phyloP scores from a whole-genome alignment of 1,140 invertebrate species.

The Idris sp. region DNA sequence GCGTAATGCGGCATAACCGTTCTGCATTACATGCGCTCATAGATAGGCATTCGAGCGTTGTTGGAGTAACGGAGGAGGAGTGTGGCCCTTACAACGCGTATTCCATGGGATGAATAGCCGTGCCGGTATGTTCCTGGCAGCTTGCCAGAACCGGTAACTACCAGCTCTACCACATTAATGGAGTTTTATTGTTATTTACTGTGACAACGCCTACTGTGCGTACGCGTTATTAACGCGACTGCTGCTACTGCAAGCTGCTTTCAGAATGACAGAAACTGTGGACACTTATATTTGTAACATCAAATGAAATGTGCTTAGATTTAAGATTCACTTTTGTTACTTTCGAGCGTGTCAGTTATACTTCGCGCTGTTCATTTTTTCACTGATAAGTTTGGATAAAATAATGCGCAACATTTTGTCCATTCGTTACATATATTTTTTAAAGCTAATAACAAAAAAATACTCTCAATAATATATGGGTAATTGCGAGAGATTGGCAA shows the following conservation, averaged over 20 bases:
- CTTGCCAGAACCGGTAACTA: slow-evolving; percentile 73
- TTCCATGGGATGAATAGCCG: slow-evolving; percentile 70
- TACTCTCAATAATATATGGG: too few relatives aligned
- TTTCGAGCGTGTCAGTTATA: slow-evolving; percentile 24
- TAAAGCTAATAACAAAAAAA: too few relatives aligned
- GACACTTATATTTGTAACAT: slow-evolving; percentile 54
- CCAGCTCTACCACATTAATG: slow-evolving; percentile 75
- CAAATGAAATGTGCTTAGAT: slow-evolving; percentile 52
- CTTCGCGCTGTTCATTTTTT: not conserved
- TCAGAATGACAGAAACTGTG: slow-evolving; percentile 59
- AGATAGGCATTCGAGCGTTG: slow-evolving; percentile 67
- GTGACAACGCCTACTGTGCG: slow-evolving; percentile 66
- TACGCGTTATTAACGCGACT: slow-evolving; percentile 68
- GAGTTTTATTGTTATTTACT: slow-evolving; percentile 79
- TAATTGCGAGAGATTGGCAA: too few relatives aligned
- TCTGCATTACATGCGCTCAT: slow-evolving; percentile 69
- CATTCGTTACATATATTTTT: too few relatives aligned
- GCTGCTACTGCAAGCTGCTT: slow-evolving; percentile 61
- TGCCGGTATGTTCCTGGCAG: slow-evolving; percentile 72
- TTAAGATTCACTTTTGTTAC: slow-evolving; percentile 32
- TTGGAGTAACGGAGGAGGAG: slow-evolving; percentile 51
- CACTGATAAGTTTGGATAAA: too few relatives aligned
- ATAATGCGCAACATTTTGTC: too few relatives aligned
- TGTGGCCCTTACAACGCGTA: slow-evolving; percentile 58
- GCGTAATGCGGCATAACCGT: slow-evolving; percentile 72